Percentiles rank a stretch among this genome's conserved stretches.
These are phyloP conservation scores for Alouatta palliata DNA, from an alignment of 2,113 vertebrate species.

Conservation along the genomic window DNA sequence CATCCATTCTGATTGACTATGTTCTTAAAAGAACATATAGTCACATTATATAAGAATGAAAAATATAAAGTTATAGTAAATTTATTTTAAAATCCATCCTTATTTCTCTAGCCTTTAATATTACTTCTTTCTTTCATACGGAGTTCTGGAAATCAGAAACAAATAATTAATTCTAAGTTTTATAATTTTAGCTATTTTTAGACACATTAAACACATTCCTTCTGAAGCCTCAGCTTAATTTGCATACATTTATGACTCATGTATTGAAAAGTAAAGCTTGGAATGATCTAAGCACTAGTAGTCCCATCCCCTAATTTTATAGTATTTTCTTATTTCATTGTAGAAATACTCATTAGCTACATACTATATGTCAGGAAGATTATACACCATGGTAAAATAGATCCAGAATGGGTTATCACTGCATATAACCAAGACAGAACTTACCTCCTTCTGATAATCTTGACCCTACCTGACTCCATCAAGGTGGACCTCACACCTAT, in stretches of 20 bases:
- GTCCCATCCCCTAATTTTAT: background rate
- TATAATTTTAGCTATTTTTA: background rate
- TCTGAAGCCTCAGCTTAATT: background rate
- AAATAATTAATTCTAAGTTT: background rate
- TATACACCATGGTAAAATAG: background rate
- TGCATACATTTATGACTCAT: background rate
- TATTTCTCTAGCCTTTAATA: background rate
- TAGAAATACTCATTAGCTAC: background rate
- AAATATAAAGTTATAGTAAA: background rate
- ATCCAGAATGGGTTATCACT: background rate
- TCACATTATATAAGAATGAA: slow-evolving; percentile 2
- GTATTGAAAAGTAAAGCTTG: slow-evolving; percentile 4
- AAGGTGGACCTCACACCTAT: background rate
- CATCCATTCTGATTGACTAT: background rate
- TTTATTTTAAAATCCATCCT: background rate
- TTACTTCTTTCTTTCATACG: background rate
- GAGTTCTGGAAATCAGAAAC: background rate
- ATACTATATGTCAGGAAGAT: background rate
- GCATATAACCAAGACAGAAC: background rate
- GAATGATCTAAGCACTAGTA: background rate
- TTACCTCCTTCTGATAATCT: background rate
- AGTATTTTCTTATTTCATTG: background rate
- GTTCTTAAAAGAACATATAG: background rate
- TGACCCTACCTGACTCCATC: background rate
- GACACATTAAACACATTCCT: background rate